Evolutionary conservation across 2,888 invertebrate genomes (phyloP).

Genomic region (Tholera decimalis): DNA sequence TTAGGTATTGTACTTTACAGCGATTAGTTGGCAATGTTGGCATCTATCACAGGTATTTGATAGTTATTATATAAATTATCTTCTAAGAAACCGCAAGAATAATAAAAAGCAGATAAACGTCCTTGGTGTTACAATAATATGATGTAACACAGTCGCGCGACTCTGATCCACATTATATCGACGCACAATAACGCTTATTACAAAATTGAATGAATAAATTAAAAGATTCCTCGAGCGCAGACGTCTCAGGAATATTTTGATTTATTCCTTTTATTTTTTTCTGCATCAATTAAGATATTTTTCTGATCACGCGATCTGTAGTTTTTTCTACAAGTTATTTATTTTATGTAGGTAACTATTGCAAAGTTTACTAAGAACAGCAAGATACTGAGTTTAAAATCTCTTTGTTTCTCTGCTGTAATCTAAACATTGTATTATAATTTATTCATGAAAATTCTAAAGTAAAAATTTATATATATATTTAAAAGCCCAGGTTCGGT

Average conservation of each 20-base stretch:
- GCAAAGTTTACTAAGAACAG: no score
- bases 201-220: constrained; percentile 51
- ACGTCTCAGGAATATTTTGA: constrained; percentile 56
- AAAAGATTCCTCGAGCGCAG: constrained; percentile 52
- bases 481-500: no score
- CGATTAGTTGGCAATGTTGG: constrained; percentile 43
- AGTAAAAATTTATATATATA: no score
- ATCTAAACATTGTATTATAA: not conserved
- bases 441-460: constrained; percentile 7
- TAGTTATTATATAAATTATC: constrained; percentile 54
- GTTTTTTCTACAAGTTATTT: constrained; percentile 10
- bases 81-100: constrained; percentile 52
- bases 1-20: constrained; percentile 28
- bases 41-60: constrained; percentile 46
- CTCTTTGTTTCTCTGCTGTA: not conserved
- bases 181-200: constrained; percentile 52
- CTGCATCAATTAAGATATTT: constrained; percentile 15
- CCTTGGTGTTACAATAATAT: constrained; percentile 54
- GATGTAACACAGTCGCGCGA: constrained; percentile 53
- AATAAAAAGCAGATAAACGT: constrained; percentile 52
- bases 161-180: constrained; percentile 44
- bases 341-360: not conserved
- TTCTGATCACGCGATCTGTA: constrained; percentile 6
- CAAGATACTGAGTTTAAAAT: not conserved
- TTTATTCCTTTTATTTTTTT: constrained; percentile 37